Evolutionary conservation across 1,140 invertebrate species (phyloP).

Genomic region (Caenorhabditis tropicalis): DNA sequence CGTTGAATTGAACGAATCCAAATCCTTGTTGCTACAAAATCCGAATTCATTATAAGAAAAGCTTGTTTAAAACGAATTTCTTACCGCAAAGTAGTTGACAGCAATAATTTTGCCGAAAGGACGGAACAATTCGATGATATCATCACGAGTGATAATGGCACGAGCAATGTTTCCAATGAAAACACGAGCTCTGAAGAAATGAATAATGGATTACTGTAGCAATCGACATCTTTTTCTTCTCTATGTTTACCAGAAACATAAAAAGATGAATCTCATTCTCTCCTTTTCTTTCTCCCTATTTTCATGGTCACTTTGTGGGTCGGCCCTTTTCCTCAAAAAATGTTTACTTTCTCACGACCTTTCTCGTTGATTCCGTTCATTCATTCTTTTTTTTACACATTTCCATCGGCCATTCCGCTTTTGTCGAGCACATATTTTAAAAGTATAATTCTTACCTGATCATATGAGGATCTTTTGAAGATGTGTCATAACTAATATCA

Average conservation of each 20-base stretch:
- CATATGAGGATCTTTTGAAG: constrained; percentile 48
- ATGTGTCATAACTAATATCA: constrained; percentile 53
- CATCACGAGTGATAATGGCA: constrained; percentile 40
- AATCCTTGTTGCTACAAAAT: constrained; percentile 48
- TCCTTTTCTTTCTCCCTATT: neutral
- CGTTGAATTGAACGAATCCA: constrained; percentile 52
- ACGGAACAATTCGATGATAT: constrained; percentile 51
- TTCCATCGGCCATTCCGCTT: neutral
- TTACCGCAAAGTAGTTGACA: constrained; percentile 50
- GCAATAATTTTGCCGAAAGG: constrained; percentile 52
- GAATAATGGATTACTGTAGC: neutral
- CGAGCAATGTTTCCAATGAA: constrained; percentile 51
- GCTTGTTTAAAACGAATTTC: no score
- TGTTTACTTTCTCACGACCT: constrained; percentile 39
- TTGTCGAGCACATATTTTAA: neutral
- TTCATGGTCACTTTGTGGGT: constrained; percentile 5
- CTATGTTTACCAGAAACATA: constrained; percentile 4
- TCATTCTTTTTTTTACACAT: neutral
- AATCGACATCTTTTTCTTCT: no score
- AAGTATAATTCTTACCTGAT: constrained; percentile 48
- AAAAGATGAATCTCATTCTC: neutral
- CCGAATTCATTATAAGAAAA: no score
- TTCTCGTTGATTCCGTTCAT: neutral
- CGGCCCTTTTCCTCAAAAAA: neutral
- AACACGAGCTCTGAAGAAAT: constrained; percentile 47